Percentiles rank a stretch among this genome's conserved stretches.
phyloP scores from a whole-genome alignment of 1,140 invertebrate genomes.

The Babylonia areolata region DNA sequence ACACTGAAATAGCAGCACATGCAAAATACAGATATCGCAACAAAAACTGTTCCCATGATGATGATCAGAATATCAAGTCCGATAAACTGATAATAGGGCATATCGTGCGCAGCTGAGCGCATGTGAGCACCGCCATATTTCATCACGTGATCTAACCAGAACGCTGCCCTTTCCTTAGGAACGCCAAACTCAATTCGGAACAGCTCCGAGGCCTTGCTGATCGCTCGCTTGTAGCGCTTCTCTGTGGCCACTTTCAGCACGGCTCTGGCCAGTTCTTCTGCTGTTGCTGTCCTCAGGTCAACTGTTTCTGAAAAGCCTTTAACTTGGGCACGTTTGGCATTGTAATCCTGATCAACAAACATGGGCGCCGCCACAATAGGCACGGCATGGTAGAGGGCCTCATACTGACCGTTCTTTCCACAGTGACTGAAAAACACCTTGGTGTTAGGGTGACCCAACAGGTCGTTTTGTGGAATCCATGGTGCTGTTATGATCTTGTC shows the following conservation, averaged over 20 bases:
- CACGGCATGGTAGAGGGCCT: conserved; percentile 59
- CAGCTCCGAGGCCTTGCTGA: conserved; percentile 55
- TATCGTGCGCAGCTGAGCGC: conserved; percentile 41
- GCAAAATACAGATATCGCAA: neutral
- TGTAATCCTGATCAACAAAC: conserved; percentile 81
- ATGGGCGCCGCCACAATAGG: conserved; percentile 82
- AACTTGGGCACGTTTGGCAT: conserved; percentile 56
- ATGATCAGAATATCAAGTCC: conserved; percentile 50
- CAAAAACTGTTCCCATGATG: conserved; percentile 22
- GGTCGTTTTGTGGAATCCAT: conserved; percentile 63
- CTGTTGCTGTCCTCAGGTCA: conserved; percentile 37
- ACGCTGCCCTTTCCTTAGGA: conserved; percentile 49
- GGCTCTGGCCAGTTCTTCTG: conserved; percentile 33
- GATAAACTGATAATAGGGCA: conserved; percentile 56
- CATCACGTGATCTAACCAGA: conserved; percentile 62
- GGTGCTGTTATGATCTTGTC: conserved; percentile 45
- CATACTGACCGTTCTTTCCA: conserved; percentile 56
- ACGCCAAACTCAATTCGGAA: conserved; percentile 49
- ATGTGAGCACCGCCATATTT: conserved; percentile 61
- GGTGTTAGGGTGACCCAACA: conserved; percentile 78
- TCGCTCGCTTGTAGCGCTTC: conserved; percentile 49
- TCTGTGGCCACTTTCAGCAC: conserved; percentile 51
- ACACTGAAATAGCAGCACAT: neutral
- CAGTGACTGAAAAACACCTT: conserved; percentile 62
- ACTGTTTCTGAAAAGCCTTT: conserved; percentile 49